A percentile compares a stretch with the other conserved stretches of the same genome.
Conservation (phyloP, 2,113 vertebrate species). For the Actinemys pallida region DNA sequence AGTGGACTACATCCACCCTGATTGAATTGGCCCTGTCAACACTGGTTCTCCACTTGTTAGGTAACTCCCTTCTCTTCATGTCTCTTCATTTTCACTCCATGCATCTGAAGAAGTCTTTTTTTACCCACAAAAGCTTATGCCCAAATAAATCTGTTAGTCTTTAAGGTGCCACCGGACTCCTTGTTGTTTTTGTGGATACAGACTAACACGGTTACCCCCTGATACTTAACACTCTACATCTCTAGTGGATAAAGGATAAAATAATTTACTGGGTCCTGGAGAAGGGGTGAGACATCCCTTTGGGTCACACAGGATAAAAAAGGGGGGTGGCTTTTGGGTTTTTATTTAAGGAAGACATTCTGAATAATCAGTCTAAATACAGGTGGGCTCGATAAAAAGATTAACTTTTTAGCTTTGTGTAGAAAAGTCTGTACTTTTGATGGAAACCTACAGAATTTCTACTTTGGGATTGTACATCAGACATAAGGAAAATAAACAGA, state of each 20-base stretch:
- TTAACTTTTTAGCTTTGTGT: not conserved
- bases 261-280: not conserved
- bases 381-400: not conserved
- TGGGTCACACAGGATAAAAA: not conserved
- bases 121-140: no score
- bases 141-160: no score
- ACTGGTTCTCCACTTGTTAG: no score
- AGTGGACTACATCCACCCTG: no score
- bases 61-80: no score
- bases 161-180: no score
- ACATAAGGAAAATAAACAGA: not conserved
- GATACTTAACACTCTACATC: not conserved
- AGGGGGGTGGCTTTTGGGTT: not conserved
- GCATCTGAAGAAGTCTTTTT: no score
- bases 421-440: not conserved
- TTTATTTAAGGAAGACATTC: not conserved
- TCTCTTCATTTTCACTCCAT: no score
- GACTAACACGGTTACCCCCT: no score
- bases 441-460: constrained; percentile 7
- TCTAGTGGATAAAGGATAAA: not conserved
- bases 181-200: no score
- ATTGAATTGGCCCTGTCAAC: no score
- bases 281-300: not conserved
- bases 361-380: not conserved
- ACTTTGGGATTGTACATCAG: not conserved